Base-by-base conservation (phyloP, 1,140 invertebrate genomes). In the Plodia interpunctella region DNA sequence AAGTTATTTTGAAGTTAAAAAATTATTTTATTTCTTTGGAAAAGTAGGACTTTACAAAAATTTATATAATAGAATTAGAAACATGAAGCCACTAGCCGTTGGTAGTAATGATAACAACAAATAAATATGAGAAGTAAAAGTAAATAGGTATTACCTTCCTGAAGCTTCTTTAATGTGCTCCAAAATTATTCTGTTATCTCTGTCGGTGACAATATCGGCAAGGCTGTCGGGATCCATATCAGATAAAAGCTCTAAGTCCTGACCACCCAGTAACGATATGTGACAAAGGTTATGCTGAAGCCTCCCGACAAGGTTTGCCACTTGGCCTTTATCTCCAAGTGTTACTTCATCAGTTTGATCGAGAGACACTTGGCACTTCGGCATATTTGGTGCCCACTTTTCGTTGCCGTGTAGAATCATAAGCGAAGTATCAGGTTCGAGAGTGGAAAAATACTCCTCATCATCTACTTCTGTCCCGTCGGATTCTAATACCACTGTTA, bases 381-480 rank as follows among this genome's bases (percentile, higher is more conserved):
- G 90, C 78, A 88, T 84, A 65, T 90, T 88, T 5, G 87, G 87
- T 49, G 91, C 87, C 95, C 95, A 96, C 72, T 94, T 94, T 80
- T 96, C 93, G 63, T 92, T 92, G 15, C 92, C 92, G 54, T 92
- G 92, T 19, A 97, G 90, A 6, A 96, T 91, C 94, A 97, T 96
- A 64, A 97, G 90, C 74, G 92, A 94, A 6, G 95, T 96, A 72
- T 97, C 95, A 61, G 92, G 93, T 72, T 97, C 95, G 55, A 97
- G 87, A 0, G 95, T 97, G 32, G 93, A 94, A 81, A 97, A 97
- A 83, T 96, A 97, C 77, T 96, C 95, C 80, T 97, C 95, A 74
- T 96, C 95, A 68, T 97, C 96, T 32, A 97, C 94, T 91, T 97
- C 96, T 0, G 96, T 97, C 17, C 94, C 96, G 88, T 97, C 96